A percentile compares a stretch with the other conserved stretches of the same genome.
Conservation (phyloP, 2,888 invertebrate species). For the Phoronis australis region DNA sequence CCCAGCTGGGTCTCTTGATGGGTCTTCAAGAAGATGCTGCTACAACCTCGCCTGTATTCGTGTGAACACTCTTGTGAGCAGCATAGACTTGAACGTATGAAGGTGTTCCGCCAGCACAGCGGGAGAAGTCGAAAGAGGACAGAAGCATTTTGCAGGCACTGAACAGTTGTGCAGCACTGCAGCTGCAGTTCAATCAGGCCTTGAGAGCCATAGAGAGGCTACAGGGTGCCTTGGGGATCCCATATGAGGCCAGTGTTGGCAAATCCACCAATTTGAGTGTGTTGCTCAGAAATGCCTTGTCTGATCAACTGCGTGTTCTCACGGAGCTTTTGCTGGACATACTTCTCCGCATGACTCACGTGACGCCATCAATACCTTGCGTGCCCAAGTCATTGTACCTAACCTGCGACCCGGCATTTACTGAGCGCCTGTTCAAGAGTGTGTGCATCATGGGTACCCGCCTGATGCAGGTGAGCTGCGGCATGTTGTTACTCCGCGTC, state of each 20-base stretch:
- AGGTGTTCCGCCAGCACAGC: constrained; percentile 36
- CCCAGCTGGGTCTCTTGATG: constrained; percentile 61
- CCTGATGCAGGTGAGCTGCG: constrained; percentile 61
- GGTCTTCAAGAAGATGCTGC: constrained; percentile 72
- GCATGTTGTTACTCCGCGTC: constrained; percentile 68
- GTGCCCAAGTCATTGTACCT: constrained; percentile 34
- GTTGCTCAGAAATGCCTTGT: constrained; percentile 60
- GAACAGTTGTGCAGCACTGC: constrained; percentile 78
- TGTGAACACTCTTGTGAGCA: constrained; percentile 66
- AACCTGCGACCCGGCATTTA: constrained; percentile 33
- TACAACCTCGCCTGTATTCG: constrained; percentile 80
- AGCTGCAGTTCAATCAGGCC: constrained; percentile 82
- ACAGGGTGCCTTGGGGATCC: constrained; percentile 58
- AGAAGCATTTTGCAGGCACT: constrained; percentile 57
- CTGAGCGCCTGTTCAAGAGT: constrained; percentile 65
- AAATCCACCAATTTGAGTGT: constrained; percentile 47
- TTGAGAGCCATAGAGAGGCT: constrained; percentile 61
- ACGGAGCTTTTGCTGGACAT: constrained; percentile 78
- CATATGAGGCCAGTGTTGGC: constrained; percentile 45
- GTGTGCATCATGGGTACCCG: constrained; percentile 74
- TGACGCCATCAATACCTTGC: constrained; percentile 52
- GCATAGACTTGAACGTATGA: too few relatives aligned
- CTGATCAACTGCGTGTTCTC: constrained; percentile 77
- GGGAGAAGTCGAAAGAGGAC: constrained; percentile 59
- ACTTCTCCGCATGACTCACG: constrained; percentile 57